Conservation (phyloP, 64 coral and sea anemone species). For the Stylophora pistillata region DNA sequence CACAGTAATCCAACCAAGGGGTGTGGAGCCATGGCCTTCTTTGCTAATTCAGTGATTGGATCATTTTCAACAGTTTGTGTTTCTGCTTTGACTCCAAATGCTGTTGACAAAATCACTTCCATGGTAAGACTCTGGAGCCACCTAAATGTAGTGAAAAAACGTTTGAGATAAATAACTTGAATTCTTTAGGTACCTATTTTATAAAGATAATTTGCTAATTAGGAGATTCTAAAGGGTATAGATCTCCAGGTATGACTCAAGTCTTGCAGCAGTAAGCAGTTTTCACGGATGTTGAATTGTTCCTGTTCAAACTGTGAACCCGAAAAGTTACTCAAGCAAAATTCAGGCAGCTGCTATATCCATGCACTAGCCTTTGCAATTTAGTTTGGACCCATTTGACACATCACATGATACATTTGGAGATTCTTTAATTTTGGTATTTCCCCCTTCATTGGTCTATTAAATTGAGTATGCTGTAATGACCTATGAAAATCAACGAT, state of each 20-base stretch:
- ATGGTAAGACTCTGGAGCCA: constrained; percentile 48
- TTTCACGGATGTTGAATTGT: too few species aligned
- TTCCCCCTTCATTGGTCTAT: not conserved
- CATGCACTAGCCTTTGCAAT: too few species aligned
- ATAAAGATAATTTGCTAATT: too few species aligned
- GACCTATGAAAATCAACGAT: constrained; percentile 48
- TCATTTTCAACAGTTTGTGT: constrained; percentile 56
- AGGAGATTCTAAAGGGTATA: too few species aligned
- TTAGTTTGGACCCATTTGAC: too few species aligned
- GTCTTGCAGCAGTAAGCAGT: too few species aligned
- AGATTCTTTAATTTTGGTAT: not conserved
- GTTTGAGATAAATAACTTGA: not conserved
- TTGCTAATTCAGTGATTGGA: constrained; percentile 28
- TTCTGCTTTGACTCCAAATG: constrained; percentile 59
- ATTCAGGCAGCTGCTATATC: too few species aligned
- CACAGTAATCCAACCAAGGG: not conserved
- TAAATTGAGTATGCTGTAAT: not conserved
- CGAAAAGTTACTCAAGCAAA: too few species aligned
- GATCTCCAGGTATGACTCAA: too few species aligned
- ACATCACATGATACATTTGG: too few species aligned
- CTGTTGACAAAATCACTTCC: constrained; percentile 58
- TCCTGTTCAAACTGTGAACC: too few species aligned
- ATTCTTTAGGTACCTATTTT: too few species aligned
- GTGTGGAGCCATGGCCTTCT: constrained; percentile 17
- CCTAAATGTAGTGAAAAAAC: not conserved